These are phyloP conservation scores for Trichomycterus rosablanca DNA, from an alignment of 2,113 vertebrate genomes.

Conservation along the genomic window DNA sequence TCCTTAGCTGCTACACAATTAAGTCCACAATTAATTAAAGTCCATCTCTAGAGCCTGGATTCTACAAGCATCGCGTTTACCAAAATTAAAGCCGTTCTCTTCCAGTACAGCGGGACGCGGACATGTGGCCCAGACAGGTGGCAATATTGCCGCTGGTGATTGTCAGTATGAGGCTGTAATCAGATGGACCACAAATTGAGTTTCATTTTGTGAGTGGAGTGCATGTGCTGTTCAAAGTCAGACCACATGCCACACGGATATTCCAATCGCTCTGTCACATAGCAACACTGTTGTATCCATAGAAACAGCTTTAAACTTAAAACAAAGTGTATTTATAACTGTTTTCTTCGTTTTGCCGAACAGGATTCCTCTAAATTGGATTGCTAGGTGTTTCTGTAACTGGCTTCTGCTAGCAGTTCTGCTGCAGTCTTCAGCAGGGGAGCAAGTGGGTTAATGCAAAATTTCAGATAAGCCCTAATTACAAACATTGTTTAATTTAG, in stretches of 20 bases:
- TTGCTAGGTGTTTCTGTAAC: not conserved
- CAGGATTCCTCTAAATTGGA: slow-evolving; percentile 37
- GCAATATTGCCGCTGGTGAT: slow-evolving; percentile 20
- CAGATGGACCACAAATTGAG: slow-evolving; percentile 30
- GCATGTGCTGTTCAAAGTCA: slow-evolving; percentile 23
- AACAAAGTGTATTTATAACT: slow-evolving; percentile 53
- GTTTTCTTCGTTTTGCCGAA: slow-evolving; percentile 11
- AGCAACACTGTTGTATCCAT: slow-evolving; percentile 63
- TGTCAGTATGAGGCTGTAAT: slow-evolving; percentile 25
- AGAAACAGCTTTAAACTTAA: slow-evolving; percentile 59
- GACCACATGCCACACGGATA: slow-evolving; percentile 34
- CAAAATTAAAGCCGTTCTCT: not conserved
- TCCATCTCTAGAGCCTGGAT: no score
- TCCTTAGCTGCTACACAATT: no score
- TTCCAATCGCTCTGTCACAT: slow-evolving; percentile 51
- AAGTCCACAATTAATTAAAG: no score
- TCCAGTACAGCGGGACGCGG: not conserved
- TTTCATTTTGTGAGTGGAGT: slow-evolving; percentile 5
- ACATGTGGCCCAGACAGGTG: slow-evolving; percentile 3
- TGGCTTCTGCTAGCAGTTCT: not conserved
- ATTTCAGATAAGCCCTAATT: not conserved
- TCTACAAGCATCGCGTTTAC: not conserved
- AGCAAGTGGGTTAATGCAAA: not conserved
- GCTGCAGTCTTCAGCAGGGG: not conserved
- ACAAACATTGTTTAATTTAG: no score